A percentile compares a stretch with the other conserved stretches of the same genome.
phyloP scores from a whole-genome alignment of 2,797 vertebrate species.

The Cheirogaleus major region DNA sequence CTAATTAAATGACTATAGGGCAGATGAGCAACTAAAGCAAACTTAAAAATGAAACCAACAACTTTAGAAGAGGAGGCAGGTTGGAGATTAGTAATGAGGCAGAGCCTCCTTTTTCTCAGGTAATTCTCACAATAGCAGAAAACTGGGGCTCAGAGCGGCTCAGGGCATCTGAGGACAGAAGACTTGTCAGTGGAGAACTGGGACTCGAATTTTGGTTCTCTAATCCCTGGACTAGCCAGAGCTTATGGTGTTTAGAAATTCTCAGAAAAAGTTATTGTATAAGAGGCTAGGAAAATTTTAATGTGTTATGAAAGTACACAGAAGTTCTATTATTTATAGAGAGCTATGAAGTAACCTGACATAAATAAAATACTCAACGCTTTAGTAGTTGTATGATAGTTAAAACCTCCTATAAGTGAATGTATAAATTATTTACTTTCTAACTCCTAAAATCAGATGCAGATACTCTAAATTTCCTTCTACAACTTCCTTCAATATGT shows the following conservation, averaged over 20 bases:
- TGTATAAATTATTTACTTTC: neutral
- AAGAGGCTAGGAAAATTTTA: neutral
- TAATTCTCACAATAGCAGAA: neutral
- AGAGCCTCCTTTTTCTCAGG: neutral
- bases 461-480: neutral
- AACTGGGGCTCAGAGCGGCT: neutral
- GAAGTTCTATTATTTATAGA: conserved; percentile 25
- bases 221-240: neutral
- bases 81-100: neutral
- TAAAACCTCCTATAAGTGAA: neutral
- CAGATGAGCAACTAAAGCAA: neutral
- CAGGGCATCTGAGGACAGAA: neutral
- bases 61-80: neutral
- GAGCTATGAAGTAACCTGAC: neutral
- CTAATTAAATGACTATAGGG: conserved; percentile 2
- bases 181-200: neutral
- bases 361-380: neutral
- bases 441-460: neutral
- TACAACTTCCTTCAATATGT: neutral
- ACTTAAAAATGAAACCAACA: conserved; percentile 14
- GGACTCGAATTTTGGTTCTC: conserved; percentile 12
- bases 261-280: neutral
- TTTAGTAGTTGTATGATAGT: neutral
- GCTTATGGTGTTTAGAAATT: neutral
- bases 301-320: neutral